Conservation (phyloP, 2,888 invertebrate species). For the Hydroisotoma schaefferi region DNA sequence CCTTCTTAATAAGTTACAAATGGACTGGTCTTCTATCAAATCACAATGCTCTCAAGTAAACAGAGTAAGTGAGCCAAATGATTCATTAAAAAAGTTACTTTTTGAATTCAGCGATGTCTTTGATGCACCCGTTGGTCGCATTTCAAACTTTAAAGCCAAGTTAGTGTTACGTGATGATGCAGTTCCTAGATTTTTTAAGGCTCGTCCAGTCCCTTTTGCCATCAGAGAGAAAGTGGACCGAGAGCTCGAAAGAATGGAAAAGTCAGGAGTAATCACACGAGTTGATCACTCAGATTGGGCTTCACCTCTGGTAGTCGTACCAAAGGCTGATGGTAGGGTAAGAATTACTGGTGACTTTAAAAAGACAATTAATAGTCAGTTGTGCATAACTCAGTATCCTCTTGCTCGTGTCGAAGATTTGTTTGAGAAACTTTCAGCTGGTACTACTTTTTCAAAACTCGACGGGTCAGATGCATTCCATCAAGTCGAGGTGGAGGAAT, state of each 20-base stretch:
- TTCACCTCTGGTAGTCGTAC: constrained; percentile 51
- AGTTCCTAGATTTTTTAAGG: constrained; percentile 45
- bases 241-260: constrained; percentile 45
- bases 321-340: constrained; percentile 50
- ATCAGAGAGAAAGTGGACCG: constrained; percentile 47
- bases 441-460: constrained; percentile 50
- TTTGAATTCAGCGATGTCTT: constrained; percentile 25
- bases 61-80: background rate
- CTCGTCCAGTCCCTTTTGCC: constrained; percentile 49
- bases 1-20: constrained; percentile 13
- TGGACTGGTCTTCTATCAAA: constrained; percentile 23
- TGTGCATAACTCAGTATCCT: constrained; percentile 49
- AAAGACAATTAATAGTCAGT: constrained; percentile 45
- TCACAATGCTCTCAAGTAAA: constrained; percentile 2
- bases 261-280: constrained; percentile 39
- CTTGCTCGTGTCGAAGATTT: constrained; percentile 46
- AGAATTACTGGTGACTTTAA: constrained; percentile 51
- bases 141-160: constrained; percentile 36
- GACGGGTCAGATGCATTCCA: constrained; percentile 51
- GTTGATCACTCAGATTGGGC: constrained; percentile 49
- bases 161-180: constrained; percentile 45
- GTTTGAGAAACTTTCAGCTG: constrained; percentile 42
- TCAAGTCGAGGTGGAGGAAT: constrained; percentile 50
- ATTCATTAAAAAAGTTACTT: constrained; percentile 7
- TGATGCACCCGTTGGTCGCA: constrained; percentile 24